Base-by-base conservation (phyloP, 2,797 vertebrate species). In the Peromyscus melanophrys region DNA sequence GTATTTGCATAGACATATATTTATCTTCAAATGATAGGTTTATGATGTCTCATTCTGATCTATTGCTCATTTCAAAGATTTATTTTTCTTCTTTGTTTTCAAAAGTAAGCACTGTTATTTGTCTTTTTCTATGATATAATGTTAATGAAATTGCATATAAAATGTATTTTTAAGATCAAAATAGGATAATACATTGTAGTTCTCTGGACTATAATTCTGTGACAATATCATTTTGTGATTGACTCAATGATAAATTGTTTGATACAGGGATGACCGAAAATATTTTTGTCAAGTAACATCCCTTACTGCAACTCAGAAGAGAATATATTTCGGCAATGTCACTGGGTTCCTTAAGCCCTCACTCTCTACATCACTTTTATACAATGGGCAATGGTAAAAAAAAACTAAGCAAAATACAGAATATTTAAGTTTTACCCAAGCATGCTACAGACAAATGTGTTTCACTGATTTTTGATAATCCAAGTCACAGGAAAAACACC, bases 271-370 rank as follows among this genome's bases (percentile, higher is more conserved):
- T 92, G 83, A 69, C 4, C 67, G 76, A 85, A 96, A 96, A 96
- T 96, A 95, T 93, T 97, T 95, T 97, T 87, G 84, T 94, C 16
- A 88, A 84, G 25, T 67, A 16, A 75, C 8, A 94, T 40, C 23
- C 31, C 49, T 55, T 84, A 59, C 29, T 84, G 19, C 84, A 96
- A 65, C 2, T 83, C 40, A 91, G 65, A 95, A 92, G 73, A 95
- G 77, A 95, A 65, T 46, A 2, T 76, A 92, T 96, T 94, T 69
- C 2, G 95, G 27, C 14, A 88, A 25, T 63, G 23, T 31, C 59
- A 92, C 9, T 52, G 19, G 16, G 81, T 2, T 59, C n/a, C 65
- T 86, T 84, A 86, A 81, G 2, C 1, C 63, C 23, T 92, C 31
- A 78, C 83, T 80, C 69, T 2, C 10, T 52, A 16, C 95, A 25